Conservation (phyloP, 2,113 vertebrate species). For the Ia io region DNA sequence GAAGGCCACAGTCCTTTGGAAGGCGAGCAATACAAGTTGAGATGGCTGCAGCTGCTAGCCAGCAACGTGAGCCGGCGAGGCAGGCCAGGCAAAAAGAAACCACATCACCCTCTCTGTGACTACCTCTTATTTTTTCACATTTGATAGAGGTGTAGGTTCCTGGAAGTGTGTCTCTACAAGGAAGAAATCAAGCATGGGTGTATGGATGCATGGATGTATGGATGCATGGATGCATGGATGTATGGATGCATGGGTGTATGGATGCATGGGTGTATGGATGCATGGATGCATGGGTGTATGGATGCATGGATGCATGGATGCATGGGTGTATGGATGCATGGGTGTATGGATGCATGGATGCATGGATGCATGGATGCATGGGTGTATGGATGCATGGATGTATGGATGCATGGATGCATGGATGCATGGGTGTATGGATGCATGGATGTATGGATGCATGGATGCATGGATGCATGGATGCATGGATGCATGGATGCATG, state of each 20-base stretch:
- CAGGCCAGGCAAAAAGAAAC: not conserved
- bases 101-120: fast-evolving
- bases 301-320: too few species aligned
- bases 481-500: not conserved
- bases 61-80: fast-evolving
- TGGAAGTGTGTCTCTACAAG: not conserved
- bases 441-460: too few species aligned
- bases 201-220: too few species aligned
- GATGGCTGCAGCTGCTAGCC: not conserved
- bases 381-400: too few species aligned
- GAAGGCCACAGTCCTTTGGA: not conserved
- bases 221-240: too few species aligned
- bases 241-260: not conserved
- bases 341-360: not conserved
- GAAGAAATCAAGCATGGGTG: not conserved
- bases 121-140: not conserved
- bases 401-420: too few species aligned
- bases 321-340: too few species aligned
- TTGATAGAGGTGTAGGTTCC: not conserved
- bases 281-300: not conserved
- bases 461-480: too few species aligned
- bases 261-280: too few species aligned
- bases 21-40: not conserved
- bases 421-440: not conserved
- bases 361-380: too few species aligned